These are phyloP conservation scores for Pterocles burchelli DNA, from an alignment of 2,113 vertebrate species.

Conservation along the genomic window DNA sequence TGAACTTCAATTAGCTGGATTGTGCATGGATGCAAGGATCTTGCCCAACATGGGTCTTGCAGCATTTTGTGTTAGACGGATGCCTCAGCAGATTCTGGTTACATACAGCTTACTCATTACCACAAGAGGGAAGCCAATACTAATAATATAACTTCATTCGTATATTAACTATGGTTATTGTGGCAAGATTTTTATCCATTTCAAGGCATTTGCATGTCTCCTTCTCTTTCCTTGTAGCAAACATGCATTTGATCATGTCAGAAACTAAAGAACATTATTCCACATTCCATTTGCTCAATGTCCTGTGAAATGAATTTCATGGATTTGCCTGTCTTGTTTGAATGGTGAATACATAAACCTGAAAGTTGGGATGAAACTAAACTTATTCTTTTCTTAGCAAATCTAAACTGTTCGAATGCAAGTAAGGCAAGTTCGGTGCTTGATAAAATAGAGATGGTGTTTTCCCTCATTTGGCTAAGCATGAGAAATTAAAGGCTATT, in stretches of 20 bases:
- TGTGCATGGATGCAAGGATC: neutral
- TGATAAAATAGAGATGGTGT: conserved; percentile 11
- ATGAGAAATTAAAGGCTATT: conserved; percentile 23
- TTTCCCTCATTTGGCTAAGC: conserved; percentile 21
- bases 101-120: neutral
- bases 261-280: neutral
- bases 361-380: neutral
- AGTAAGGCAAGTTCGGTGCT: neutral
- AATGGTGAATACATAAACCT: neutral
- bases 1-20: neutral
- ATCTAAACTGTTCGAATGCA: neutral
- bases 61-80: neutral
- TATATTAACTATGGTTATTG: neutral
- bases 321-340: conserved; percentile 13
- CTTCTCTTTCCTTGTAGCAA: neutral
- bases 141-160: neutral
- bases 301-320: conserved; percentile 35
- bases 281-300: conserved; percentile 42
- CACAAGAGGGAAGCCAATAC: conserved; percentile 60
- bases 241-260: neutral
- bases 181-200: neutral
- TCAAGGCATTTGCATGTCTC: neutral
- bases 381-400: neutral
- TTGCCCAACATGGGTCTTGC: neutral
- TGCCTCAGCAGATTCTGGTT: neutral